Base-by-base conservation (phyloP, 2,797 vertebrate genomes). In the Diplodus sargus region DNA sequence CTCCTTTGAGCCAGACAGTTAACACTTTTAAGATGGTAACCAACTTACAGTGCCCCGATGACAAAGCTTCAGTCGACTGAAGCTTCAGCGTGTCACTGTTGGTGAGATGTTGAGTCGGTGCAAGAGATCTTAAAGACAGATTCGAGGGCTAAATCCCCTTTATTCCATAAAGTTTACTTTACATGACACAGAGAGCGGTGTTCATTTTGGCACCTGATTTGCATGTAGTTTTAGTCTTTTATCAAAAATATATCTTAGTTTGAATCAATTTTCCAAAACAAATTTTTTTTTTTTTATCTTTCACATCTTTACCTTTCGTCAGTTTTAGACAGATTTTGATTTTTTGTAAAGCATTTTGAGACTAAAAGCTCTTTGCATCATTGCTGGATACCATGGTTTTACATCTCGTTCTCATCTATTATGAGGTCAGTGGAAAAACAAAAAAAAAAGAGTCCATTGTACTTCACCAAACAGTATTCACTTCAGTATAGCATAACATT, bases 1-100 rank as follows among this genome's bases (percentile, higher is more conserved):
- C 39, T 51, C 17, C 12, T 74, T 64, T 67, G 43, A 16, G 39
- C 30, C 76, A 76, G 72, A 76, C 56, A 81, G 52, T n/a, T 49
- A 69, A 34, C 20, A 43, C 58, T 70, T 45, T 20, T 71, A 15
- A 52, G 30, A 39, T 16, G 30, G 6, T 43, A 60, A 57, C 67
- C 47, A 16, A 34, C 11, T 42, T 7, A 14, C 45, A 49, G 17
- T 2, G 22, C 3, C 57, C 17, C 25, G 28, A 6, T 57, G 34
- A 72, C 34, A 9, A 34, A 34, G 34, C 34, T 34, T 9, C 7
- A 34, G 34, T 34, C 8, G 8, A 34, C 34, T 34, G 34, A 34
- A 9, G 34, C 7, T 8, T 8, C 34, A 1, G 34, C 34, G 34
- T 34, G 20, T 48, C 54, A 30, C 43, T 48, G 68, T 22, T 17